A percentile compares a stretch with the other conserved stretches of the same genome.
phyloP scores from a whole-genome alignment of 2,888 invertebrate genomes.

The Odontothrips loti region DNA sequence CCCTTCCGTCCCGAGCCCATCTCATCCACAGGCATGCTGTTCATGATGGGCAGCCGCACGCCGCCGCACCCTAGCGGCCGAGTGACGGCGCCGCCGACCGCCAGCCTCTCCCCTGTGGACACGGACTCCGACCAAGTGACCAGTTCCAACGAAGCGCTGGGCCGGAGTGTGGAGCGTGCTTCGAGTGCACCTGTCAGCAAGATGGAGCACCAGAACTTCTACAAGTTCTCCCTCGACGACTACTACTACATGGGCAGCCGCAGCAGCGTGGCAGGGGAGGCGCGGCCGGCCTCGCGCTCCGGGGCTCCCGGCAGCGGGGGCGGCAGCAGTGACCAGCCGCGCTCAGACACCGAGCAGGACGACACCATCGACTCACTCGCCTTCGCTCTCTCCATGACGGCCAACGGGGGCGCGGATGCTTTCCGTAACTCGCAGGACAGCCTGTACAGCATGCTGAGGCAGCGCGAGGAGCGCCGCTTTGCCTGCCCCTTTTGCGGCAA shows the following conservation, averaged over 20 bases:
- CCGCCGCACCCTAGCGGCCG: slow-evolving; percentile 34
- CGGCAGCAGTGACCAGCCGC: slow-evolving; percentile 33
- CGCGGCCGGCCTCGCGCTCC: slow-evolving; percentile 23
- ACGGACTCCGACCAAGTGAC: slow-evolving; percentile 61
- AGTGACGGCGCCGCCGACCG: slow-evolving; percentile 44
- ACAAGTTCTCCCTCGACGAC: slow-evolving; percentile 38
- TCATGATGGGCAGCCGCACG: neutral
- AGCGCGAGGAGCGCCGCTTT: slow-evolving; percentile 67
- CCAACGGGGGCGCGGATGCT: slow-evolving; percentile 46
- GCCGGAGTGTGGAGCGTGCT: slow-evolving; percentile 40
- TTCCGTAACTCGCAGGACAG: slow-evolving; percentile 39
- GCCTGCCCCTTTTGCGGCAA: slow-evolving; percentile 87
- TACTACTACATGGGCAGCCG: slow-evolving; percentile 37
- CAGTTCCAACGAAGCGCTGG: slow-evolving; percentile 63
- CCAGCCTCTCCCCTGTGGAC: slow-evolving; percentile 41
- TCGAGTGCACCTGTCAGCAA: slow-evolving; percentile 36
- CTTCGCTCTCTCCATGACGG: slow-evolving; percentile 52
- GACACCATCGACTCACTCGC: slow-evolving; percentile 68
- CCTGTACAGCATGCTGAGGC: slow-evolving; percentile 62
- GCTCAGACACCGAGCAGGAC: slow-evolving; percentile 59
- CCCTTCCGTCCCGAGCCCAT: slow-evolving; percentile 33
- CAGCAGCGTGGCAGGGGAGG: slow-evolving; percentile 23
- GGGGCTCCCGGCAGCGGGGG: slow-evolving; percentile 34
- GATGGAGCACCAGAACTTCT: slow-evolving; percentile 37
- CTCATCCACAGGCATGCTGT: slow-evolving; percentile 33